Percentiles rank a stretch among this genome's conserved stretches.
Evolutionary conservation across 1,140 invertebrate genomes (phyloP).

Genomic region (Sarcophaga peregrina): DNA sequence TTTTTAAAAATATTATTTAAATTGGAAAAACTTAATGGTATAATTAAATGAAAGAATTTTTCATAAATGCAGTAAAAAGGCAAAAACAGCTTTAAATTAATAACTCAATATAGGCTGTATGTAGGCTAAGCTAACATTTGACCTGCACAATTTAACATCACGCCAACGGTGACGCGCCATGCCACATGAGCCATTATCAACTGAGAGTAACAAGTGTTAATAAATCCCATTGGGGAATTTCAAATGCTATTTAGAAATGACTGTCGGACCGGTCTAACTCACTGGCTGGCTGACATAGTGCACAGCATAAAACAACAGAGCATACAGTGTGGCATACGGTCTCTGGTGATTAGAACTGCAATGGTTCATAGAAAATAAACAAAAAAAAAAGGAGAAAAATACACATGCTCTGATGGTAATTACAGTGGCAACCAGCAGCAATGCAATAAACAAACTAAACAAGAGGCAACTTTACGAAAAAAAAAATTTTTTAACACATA

Average conservation of each 20-base stretch:
- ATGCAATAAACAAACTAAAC: background rate
- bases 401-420: background rate
- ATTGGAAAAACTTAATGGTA: too few species aligned
- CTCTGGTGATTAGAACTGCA: conserved; percentile 17
- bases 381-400: too few species aligned
- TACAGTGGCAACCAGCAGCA: conserved; percentile 4
- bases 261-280: background rate
- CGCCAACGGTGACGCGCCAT: background rate
- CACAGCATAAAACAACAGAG: background rate
- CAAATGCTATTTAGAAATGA: background rate
- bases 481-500: too few species aligned
- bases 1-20: too few species aligned
- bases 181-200: background rate
- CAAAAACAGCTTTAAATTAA: background rate
- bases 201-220: background rate
- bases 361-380: background rate
- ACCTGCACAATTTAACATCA: background rate
- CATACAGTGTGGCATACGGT: background rate
- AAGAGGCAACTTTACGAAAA: too few species aligned
- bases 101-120: background rate
- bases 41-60: too few species aligned
- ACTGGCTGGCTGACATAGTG: background rate
- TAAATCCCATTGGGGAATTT: conserved; percentile 8
- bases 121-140: background rate
- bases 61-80: too few species aligned